A percentile compares a stretch with the other conserved stretches of the same genome.
These are phyloP conservation scores for Bradypus variegatus DNA, from an alignment of 2,797 vertebrate genomes.

Conservation along the genomic window DNA sequence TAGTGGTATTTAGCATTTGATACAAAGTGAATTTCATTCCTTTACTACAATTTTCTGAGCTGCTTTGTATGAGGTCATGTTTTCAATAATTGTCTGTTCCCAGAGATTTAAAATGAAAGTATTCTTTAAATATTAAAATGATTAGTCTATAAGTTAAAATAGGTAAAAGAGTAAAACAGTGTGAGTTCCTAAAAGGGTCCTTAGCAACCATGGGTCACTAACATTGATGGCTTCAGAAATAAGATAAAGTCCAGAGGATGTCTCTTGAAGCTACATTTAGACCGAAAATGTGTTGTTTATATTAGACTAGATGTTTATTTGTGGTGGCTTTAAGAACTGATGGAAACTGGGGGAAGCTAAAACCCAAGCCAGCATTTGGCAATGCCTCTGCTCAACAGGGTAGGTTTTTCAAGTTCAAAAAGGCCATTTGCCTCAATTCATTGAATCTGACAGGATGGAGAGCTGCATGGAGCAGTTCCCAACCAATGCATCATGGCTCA, in stretches of 20 bases:
- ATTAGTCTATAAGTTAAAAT: background rate
- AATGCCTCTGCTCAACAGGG: background rate
- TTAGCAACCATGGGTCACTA: rapidly evolving
- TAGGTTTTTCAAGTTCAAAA: background rate
- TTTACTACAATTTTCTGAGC: background rate
- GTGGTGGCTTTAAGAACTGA: background rate
- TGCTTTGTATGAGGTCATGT: background rate
- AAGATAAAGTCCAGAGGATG: background rate
- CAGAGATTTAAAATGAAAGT: background rate
- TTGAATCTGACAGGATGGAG: background rate
- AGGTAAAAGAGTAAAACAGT: background rate
- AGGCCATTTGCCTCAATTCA: background rate
- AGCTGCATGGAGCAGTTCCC: background rate
- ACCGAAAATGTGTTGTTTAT: background rate
- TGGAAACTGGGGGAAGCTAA: background rate
- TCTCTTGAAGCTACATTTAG: background rate
- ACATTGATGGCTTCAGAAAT: background rate
- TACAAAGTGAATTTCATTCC: background rate
- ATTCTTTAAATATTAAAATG: background rate
- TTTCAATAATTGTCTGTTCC: background rate
- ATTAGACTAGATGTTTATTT: background rate
- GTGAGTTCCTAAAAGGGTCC: background rate
- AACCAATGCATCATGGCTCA: background rate
- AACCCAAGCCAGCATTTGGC: background rate
- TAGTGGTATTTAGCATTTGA: background rate